A percentile compares a stretch with the other conserved stretches of the same genome.
phyloP scores from a whole-genome alignment of 2,888 invertebrate species.

The Lysandra bellargus region DNA sequence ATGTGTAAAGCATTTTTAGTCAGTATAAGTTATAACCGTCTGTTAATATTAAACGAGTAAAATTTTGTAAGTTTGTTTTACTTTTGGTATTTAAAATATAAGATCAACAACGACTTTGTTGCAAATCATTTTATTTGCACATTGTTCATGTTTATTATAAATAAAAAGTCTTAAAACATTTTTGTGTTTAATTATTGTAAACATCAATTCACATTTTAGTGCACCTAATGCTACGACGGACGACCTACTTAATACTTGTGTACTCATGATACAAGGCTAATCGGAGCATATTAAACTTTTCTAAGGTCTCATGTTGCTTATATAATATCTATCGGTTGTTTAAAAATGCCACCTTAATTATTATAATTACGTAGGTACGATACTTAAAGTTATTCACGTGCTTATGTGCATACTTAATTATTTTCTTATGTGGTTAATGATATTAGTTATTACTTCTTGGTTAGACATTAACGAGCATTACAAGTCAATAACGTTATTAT shows the following conservation, averaged over 20 bases:
- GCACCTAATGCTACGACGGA: slow-evolving; percentile 8
- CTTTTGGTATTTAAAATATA: slow-evolving; percentile 49
- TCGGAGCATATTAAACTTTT: slow-evolving; percentile 14
- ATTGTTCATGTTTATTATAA: slow-evolving; percentile 76
- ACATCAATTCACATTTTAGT: not conserved
- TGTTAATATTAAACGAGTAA: slow-evolving; percentile 57
- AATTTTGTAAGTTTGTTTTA: slow-evolving; percentile 54
- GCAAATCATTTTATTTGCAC: slow-evolving; percentile 59
- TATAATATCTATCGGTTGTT: not conserved
- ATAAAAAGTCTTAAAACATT: slow-evolving; percentile 64
- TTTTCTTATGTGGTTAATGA: not conserved
- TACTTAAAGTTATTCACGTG: not conserved
- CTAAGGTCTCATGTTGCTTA: slow-evolving; percentile 16
- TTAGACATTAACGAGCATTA: slow-evolving; percentile 7
- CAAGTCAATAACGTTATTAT: not conserved
- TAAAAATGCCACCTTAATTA: slow-evolving; percentile 5
- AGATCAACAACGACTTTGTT: slow-evolving; percentile 31
- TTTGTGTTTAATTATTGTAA: slow-evolving; percentile 38
- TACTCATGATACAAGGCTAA: slow-evolving; percentile 1
- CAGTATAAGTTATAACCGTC: slow-evolving; percentile 56
- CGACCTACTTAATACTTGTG: slow-evolving; percentile 2
- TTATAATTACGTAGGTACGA: not conserved
- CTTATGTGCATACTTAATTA: not conserved
- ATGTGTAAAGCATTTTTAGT: slow-evolving; percentile 68
- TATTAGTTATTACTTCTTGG: not conserved